phyloP scores from a whole-genome alignment of 2,888 invertebrate species.

The Drosophila fulvimacula region DNA sequence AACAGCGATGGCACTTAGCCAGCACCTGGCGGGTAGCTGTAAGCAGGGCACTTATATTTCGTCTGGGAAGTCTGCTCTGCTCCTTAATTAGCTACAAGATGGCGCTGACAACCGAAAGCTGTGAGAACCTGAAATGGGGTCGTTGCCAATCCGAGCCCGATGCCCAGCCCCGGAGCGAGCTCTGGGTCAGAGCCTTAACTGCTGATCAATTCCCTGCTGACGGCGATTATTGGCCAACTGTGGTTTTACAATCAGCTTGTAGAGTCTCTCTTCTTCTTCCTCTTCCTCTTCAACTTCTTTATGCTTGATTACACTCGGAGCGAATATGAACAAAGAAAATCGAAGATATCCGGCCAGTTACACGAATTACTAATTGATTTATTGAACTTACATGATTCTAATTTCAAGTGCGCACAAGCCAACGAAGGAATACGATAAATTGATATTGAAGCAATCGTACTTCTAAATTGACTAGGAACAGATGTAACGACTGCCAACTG shows the following conservation, averaged over 20 bases:
- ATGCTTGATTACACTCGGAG: constrained; percentile 51
- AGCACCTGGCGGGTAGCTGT: not conserved
- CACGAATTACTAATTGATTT: constrained; percentile 12
- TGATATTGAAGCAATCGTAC: not conserved
- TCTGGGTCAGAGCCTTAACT: constrained; percentile 15
- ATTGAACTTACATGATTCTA: not conserved
- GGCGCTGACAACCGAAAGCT: constrained; percentile 48
- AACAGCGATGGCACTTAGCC: constrained; percentile 38
- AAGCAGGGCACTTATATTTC: not conserved
- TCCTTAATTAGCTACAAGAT: constrained; percentile 51
- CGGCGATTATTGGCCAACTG: constrained; percentile 51
- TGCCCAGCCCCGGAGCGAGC: not conserved
- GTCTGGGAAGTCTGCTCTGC: constrained; percentile 2
- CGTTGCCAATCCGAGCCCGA: constrained; percentile 11
- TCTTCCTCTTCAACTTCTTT: constrained; percentile 18
- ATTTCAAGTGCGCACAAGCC: not conserved
- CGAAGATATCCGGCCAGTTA: constrained; percentile 63
- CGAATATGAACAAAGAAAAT: constrained; percentile 64
- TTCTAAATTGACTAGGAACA: no score
- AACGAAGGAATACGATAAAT: not conserved
- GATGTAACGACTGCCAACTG: not conserved
- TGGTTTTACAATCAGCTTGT: constrained; percentile 39
- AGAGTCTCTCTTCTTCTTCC: constrained; percentile 15
- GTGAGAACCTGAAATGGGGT: constrained; percentile 49
- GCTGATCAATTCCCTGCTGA: constrained; percentile 36